phyloP scores from a whole-genome alignment of 2,113 vertebrate genomes.

The Malurus cyaneus region DNA sequence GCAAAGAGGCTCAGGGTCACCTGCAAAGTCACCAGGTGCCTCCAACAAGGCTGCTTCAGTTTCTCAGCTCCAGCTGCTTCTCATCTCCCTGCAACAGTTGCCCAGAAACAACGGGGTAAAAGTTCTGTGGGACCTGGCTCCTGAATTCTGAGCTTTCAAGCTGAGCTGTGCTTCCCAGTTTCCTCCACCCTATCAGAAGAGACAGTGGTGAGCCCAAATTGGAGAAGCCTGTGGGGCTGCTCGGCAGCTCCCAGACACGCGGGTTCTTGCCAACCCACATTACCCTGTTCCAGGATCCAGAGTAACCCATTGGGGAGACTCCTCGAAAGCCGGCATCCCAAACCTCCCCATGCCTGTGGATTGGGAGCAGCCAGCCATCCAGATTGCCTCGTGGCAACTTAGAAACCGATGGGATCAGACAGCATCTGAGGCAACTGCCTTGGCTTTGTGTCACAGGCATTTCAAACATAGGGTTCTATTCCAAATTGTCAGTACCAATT shows the following conservation, averaged over 20 bases:
- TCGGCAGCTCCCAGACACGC: background rate
- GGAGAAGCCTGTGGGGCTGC: background rate
- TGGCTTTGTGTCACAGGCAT: background rate
- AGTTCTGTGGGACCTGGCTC: background rate
- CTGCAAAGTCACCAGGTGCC: background rate
- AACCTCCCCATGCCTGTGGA: background rate
- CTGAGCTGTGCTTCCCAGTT: background rate
- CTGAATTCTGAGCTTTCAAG: background rate
- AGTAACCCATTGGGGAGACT: background rate
- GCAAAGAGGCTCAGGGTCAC: background rate
- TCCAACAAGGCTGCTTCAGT: accelerated
- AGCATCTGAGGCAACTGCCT: background rate
- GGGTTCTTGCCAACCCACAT: background rate
- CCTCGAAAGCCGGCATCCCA: background rate
- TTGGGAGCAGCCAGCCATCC: background rate
- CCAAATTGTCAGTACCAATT: background rate
- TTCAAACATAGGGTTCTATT: background rate
- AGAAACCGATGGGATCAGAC: background rate
- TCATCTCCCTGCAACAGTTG: background rate
- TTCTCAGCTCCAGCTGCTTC: background rate
- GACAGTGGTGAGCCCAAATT: background rate
- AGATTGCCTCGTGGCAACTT: background rate
- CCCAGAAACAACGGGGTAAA: background rate
- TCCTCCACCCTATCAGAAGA: background rate
- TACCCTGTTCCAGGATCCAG: background rate